Evolutionary conservation across 2,113 vertebrate species (phyloP).

Genomic region (Grallaria varia): DNA sequence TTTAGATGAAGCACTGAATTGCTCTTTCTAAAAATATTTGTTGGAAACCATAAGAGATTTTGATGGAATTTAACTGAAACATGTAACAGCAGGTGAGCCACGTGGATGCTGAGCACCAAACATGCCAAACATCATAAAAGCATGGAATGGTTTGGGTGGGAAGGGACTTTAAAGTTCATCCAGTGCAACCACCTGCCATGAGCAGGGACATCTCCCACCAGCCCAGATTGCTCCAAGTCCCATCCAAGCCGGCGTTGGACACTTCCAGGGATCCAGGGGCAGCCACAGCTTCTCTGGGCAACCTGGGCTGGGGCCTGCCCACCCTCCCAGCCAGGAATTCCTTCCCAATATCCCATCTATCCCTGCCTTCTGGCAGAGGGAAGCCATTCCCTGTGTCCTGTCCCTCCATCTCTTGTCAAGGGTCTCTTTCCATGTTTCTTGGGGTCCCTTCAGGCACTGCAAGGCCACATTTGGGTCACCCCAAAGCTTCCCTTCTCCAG

Average conservation of each 20-base stretch:
- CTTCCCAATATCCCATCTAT: not conserved
- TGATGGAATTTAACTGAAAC: not conserved
- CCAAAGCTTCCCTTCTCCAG: not conserved
- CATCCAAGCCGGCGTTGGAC: accelerated
- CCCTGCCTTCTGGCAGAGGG: not conserved
- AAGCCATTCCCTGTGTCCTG: not conserved
- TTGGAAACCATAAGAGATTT: not conserved
- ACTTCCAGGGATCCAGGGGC: not conserved
- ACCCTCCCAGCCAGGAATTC: accelerated
- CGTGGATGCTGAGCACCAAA: not conserved
- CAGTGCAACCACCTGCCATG: not conserved
- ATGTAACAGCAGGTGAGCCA: not conserved
- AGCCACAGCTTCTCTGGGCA: not conserved
- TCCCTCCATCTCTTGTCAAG: not conserved
- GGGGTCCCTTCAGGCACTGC: not conserved
- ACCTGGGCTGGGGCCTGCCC: not conserved
- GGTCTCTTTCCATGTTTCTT: not conserved
- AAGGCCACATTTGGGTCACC: not conserved
- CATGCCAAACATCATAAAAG: not conserved
- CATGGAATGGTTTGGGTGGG: not conserved
- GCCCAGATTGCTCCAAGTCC: accelerated
- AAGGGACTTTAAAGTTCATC: not conserved
- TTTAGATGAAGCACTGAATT: not conserved
- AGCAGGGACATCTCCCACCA: not conserved
- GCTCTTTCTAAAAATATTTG: constrained; percentile 18